Percentiles rank a stretch among this genome's conserved stretches.
These are phyloP conservation scores for Syrmaticus mikado DNA, from an alignment of 2,113 vertebrate species.

Conservation along the genomic window DNA sequence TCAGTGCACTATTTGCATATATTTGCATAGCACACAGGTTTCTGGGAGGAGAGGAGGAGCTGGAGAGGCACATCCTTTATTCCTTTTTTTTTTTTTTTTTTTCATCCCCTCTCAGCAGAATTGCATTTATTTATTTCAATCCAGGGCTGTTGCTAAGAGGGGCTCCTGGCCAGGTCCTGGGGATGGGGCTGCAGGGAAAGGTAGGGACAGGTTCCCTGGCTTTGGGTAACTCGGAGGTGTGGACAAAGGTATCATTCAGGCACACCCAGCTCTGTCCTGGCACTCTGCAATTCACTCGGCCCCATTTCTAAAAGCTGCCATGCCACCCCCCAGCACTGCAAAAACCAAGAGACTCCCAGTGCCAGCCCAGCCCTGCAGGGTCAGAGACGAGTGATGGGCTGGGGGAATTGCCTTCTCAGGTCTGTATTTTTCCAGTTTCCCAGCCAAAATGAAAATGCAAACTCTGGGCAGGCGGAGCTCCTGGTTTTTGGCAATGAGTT, in stretches of 20 bases:
- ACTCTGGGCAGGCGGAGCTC: neutral
- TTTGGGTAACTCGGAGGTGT: neutral
- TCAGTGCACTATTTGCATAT: constrained; percentile 5
- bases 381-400: neutral
- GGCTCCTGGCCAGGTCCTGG: neutral
- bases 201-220: neutral
- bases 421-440: neutral
- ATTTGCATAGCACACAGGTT: constrained; percentile 49
- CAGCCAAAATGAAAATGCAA: neutral
- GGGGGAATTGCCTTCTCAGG: neutral
- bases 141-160: neutral
- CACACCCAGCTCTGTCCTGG: neutral
- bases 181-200: neutral
- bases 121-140: neutral
- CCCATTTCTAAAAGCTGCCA: neutral
- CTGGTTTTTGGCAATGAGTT: neutral
- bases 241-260: neutral
- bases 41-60: constrained; percentile 37
- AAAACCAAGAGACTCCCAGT: neutral
- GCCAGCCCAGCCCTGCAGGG: neutral
- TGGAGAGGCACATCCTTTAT: constrained; percentile 44
- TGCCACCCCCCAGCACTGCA: neutral
- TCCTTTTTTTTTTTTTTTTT: neutral
- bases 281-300: neutral
- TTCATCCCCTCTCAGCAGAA: neutral